Conservation (phyloP, 2,888 invertebrate species). For the Branchellion lobata region DNA sequence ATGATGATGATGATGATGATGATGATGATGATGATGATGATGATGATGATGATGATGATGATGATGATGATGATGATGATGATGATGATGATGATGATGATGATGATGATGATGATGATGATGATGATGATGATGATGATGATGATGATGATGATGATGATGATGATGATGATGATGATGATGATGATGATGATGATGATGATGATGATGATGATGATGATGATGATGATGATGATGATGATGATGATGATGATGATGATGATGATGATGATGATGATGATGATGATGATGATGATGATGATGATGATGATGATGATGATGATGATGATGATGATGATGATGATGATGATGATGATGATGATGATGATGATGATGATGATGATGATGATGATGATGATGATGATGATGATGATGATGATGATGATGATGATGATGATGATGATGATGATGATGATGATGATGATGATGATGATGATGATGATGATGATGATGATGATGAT, state of each 20-base stretch:
- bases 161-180: not conserved
- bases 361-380: not conserved
- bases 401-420: not conserved
- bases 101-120: not conserved
- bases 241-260: not conserved
- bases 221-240: not conserved
- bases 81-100: not conserved
- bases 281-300: not conserved
- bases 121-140: not conserved
- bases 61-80: not conserved
- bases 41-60: not conserved
- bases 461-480: constrained; percentile 9
- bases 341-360: not conserved
- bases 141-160: not conserved
- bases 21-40: not conserved
- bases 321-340: not conserved
- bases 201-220: not conserved
- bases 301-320: not conserved
- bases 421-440: not conserved
- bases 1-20: not conserved
- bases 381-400: not conserved
- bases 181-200: not conserved
- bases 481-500: constrained; percentile 23
- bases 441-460: not conserved
- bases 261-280: not conserved